phyloP scores from a whole-genome alignment of 2,113 vertebrate genomes.

The Bubo blakistoni region DNA sequence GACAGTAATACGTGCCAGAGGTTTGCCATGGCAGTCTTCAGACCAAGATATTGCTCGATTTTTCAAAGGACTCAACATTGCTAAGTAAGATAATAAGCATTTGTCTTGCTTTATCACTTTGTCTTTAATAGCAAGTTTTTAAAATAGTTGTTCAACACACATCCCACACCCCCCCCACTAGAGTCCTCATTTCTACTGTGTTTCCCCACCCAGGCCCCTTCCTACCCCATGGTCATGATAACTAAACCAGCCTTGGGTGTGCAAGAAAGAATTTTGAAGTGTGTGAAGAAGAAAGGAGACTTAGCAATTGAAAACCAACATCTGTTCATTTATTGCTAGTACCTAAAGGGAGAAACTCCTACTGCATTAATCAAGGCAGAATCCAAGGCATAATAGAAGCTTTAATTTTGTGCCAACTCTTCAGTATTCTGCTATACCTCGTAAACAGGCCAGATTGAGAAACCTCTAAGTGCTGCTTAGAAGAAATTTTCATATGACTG shows the following conservation, averaged over 20 bases:
- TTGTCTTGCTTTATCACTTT: not conserved
- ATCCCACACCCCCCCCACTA: too few species aligned
- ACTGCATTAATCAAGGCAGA: not conserved
- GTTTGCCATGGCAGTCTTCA: slow-evolving; percentile 96
- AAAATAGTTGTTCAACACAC: not conserved
- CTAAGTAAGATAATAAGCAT: slow-evolving; percentile 80
- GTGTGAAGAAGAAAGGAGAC: not conserved
- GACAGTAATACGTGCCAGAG: slow-evolving; percentile 92
- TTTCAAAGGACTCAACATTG: slow-evolving; percentile 97
- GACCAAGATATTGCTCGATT: slow-evolving; percentile 97
- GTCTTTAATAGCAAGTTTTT: not conserved
- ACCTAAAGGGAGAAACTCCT: not conserved
- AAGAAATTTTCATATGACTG: not conserved
- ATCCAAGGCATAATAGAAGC: not conserved
- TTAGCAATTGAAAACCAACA: not conserved
- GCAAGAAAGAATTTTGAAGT: not conserved
- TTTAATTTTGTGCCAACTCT: not conserved
- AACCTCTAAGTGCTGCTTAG: not conserved
- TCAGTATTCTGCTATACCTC: not conserved
- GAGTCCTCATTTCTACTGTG: not conserved
- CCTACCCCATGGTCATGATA: not conserved
- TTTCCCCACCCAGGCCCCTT: not conserved
- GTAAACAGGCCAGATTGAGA: not conserved
- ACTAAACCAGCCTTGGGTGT: not conserved
- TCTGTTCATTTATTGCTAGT: not conserved